Evolutionary conservation across 2,113 vertebrate species (phyloP).

Genomic region (Xyrauchen texanus): DNA sequence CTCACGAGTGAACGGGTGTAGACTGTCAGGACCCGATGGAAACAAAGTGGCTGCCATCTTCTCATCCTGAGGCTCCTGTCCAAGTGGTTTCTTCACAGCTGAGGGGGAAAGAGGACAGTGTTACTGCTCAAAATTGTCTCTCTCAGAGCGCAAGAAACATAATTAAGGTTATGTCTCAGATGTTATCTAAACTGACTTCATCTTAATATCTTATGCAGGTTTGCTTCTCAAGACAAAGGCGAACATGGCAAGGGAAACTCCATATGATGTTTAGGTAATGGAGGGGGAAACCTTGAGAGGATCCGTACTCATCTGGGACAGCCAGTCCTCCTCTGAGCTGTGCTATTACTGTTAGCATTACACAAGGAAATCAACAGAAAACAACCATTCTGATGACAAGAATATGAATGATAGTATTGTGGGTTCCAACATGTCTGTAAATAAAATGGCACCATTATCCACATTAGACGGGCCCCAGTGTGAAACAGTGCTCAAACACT

Average conservation of each 20-base stretch:
- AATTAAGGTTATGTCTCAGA: neutral
- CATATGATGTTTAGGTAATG: too few relatives aligned
- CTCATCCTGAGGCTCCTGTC: slow-evolving; percentile 89
- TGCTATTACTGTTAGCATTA: too few relatives aligned
- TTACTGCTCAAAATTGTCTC: neutral
- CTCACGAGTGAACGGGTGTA: slow-evolving; percentile 88
- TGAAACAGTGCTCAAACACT: neutral
- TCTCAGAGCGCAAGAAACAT: neutral
- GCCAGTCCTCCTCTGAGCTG: too few relatives aligned
- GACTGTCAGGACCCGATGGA: slow-evolving; percentile 87
- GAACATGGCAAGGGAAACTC: too few relatives aligned
- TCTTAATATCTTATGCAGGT: too few relatives aligned
- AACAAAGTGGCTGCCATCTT: slow-evolving; percentile 88
- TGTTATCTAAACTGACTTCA: too few relatives aligned
- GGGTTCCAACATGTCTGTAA: slow-evolving; percentile 2
- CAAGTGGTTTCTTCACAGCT: slow-evolving; percentile 73
- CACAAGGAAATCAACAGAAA: neutral
- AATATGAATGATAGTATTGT: neutral
- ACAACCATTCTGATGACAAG: neutral
- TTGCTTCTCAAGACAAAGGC: too few relatives aligned
- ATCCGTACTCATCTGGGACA: too few relatives aligned
- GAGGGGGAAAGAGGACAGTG: slow-evolving; percentile 64
- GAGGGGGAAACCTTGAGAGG: too few relatives aligned
- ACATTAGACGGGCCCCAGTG: neutral
- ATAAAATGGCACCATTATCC: neutral